These are phyloP conservation scores for Dolichopus griseipennis DNA, from an alignment of 2,888 invertebrate species.

Conservation along the genomic window DNA sequence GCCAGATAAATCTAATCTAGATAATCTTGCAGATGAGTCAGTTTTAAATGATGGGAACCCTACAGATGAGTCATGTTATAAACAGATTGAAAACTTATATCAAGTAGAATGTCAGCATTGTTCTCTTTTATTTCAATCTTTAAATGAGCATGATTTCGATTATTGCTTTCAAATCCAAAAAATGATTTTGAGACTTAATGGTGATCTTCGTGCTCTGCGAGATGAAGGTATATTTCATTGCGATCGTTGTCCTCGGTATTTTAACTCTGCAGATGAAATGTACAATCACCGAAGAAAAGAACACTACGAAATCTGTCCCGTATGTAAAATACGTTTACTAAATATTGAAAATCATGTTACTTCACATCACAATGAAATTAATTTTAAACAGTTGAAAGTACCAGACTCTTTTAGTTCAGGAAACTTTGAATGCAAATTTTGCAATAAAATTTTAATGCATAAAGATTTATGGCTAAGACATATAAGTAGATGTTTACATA, in stretches of 20 bases:
- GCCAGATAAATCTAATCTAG: no score
- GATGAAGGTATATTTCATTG: background rate
- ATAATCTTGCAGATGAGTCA: no score
- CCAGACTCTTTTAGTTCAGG: background rate
- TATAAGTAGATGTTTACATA: background rate
- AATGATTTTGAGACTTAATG: background rate
- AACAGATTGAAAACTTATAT: background rate
- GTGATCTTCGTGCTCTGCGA: background rate
- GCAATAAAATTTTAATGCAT: background rate
- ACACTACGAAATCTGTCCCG: background rate
- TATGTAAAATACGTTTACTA: background rate
- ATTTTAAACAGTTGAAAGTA: background rate
- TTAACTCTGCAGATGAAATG: background rate
- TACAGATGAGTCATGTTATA: no score
- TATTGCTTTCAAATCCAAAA: background rate
- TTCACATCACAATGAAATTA: background rate
- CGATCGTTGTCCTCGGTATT: background rate
- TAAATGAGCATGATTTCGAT: background rate
- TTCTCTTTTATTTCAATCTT: background rate
- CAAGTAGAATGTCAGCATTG: background rate
- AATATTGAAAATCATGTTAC: background rate
- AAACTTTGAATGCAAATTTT: background rate
- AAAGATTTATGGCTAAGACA: background rate
- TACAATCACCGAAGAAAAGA: background rate
- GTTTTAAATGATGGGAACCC: no score